Conservation (phyloP, 2,888 invertebrate species). For the Autographa pulchrina region DNA sequence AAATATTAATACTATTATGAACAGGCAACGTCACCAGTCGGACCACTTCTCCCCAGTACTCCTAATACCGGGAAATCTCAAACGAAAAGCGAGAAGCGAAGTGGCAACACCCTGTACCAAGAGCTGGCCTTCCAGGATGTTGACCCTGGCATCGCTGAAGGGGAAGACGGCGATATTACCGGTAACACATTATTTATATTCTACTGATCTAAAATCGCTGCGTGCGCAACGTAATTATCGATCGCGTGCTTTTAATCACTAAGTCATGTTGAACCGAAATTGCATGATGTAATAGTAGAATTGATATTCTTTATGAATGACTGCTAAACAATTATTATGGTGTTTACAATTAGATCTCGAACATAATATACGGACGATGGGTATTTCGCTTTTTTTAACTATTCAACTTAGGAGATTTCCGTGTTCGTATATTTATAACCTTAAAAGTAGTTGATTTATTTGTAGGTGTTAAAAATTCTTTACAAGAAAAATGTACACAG, state of each 20-base stretch:
- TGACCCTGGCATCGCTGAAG: slow-evolving; percentile 95
- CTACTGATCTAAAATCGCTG: slow-evolving; percentile 1
- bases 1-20: slow-evolving; percentile 15
- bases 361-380: background rate
- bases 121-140: slow-evolving; percentile 97
- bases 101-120: slow-evolving; percentile 97
- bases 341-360: background rate
- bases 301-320: slow-evolving; percentile 4
- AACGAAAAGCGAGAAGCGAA: slow-evolving; percentile 95
- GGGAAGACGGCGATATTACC: slow-evolving; percentile 96
- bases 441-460: no score
- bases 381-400: background rate
- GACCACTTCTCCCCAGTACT: slow-evolving; percentile 63
- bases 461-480: no score
- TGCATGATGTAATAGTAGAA: slow-evolving; percentile 4
- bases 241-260: slow-evolving; percentile 4
- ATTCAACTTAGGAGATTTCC: background rate
- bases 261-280: slow-evolving; percentile 1
- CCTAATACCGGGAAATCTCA: slow-evolving; percentile 87
- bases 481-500: no score
- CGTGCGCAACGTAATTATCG: slow-evolving; percentile 1
- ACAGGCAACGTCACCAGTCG: slow-evolving; percentile 90
- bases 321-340: background rate
- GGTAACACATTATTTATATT: slow-evolving; percentile 90
- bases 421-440: background rate